Evolutionary conservation across 2,888 invertebrate genomes (phyloP), one percentile per base, ranked within the genome.

Genomic region (Beris chalybata): DNA sequence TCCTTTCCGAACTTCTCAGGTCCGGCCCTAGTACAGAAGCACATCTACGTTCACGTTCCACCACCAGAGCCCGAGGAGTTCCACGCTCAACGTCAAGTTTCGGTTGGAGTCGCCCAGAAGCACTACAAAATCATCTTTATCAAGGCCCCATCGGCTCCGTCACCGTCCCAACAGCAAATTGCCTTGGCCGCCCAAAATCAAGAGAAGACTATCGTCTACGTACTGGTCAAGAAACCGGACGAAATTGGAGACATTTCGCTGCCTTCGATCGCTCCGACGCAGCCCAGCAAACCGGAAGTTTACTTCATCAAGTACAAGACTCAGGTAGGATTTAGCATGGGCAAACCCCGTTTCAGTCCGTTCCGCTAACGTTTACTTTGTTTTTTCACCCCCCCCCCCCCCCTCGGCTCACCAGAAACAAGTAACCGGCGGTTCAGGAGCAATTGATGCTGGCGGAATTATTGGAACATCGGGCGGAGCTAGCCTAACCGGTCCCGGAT

Each of bases 111-210:
- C 71, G 86, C 92, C 54, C 92, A 92, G 81, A 93, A 93, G 76
- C 92, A 93, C 81, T 92, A 93, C 86, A 93, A 93, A 79, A 93
- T 93, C 79, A 92, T 93, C 83, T 93, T 93, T 86, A 93, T 93
- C 82, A 93, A 93, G 85, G 93, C 93, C 64, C 93, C 93, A 74
- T 87, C 92, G 74, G 87, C 91, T 69, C 92, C 91, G 69, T 87
- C 91, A 69, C 92, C 92, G 67, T 88, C 89, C 70, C 91, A 89
- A 0, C 93, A 93, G 71, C 86, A 90, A 71, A 91, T 93, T 71
- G 92, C 92, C 30, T 80, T 89, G 43, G 89, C 90, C 78, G 87
- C 88, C 68, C 92, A 92, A 77, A 91, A 92, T 80, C 91, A 92
- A 82, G 91, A 92, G 80, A 93, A 93, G 84, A 93, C 93, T 61